Base-by-base conservation (phyloP, 2,888 invertebrate species). In the Clanis bilineata region DNA sequence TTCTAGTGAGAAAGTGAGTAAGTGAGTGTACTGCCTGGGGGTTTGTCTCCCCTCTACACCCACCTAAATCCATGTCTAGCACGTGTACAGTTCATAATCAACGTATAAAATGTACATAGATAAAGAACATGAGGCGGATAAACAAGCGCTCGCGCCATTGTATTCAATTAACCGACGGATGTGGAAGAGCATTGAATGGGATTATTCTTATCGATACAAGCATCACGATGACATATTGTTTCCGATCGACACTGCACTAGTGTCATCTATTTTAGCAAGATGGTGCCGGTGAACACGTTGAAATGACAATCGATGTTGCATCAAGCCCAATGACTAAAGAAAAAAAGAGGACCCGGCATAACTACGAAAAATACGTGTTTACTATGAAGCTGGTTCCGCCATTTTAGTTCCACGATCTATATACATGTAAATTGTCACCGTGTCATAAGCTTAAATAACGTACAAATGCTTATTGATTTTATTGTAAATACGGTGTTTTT, bases 161-260 rank as follows among this genome's bases (percentile, higher is more conserved):
- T 83, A 79, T 82, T 79, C 78, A 71, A 73, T 73, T 71, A 74
- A 69, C 69, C 64, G 65, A 66, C 74, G 74, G 76, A 80, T 74
- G 76, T 74, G 66, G 66, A 71, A 70, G 72, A 73, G 67, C 67
- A 66, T 63, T 61, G 65, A 60, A 74, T 65, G 47, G 66, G 64
- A 71, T 72, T 71, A 69, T 68, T 67, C 70, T 64, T 68, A 68
- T 74, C 69, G 64, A 64, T 72, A 68, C 62, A 63, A 64, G 72
- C 72, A 68, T 70, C 68, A 63, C 64, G 63, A 71, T 64, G 72
- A 69, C 69, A 74, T 74, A 73, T 69, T 70, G 66, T 73, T 76
- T 76, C 72, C 73, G 65, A 74, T 77, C 65, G 65, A 64, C 64
- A 57, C 3, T 15, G 18, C 9, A 38, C 25, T 18, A 38, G n/a